A percentile compares a stretch with the other conserved stretches of the same genome.
These are phyloP conservation scores for Petrocephalus microphthalmus DNA, from an alignment of 2,113 vertebrate genomes.

Conservation along the genomic window DNA sequence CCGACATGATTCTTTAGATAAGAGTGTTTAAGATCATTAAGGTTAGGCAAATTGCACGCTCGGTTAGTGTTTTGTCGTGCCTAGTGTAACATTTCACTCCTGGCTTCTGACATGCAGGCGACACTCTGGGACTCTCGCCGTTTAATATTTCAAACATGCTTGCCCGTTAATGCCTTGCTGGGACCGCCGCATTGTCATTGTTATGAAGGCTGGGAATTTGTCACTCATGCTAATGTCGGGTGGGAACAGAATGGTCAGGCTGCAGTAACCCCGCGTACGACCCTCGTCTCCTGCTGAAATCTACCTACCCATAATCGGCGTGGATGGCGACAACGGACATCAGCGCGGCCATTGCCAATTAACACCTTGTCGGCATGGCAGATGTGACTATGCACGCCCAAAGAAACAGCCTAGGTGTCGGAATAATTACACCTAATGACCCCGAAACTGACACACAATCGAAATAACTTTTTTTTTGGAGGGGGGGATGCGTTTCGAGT, in stretches of 20 bases:
- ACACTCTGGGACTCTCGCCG: constrained; percentile 6
- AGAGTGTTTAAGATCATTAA: not conserved
- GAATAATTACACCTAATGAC: constrained; percentile 38
- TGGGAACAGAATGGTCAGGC: not conserved
- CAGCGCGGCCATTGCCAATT: constrained; percentile 28
- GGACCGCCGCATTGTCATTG: constrained; percentile 26
- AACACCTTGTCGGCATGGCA: constrained; percentile 32
- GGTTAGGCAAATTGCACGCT: not conserved
- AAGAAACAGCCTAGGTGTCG: constrained; percentile 31
- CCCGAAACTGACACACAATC: constrained; percentile 24
- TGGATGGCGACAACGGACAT: constrained; percentile 24
- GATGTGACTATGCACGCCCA: constrained; percentile 33
- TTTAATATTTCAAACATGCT: constrained; percentile 9
- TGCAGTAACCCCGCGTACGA: not conserved
- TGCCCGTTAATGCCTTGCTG: constrained; percentile 20
- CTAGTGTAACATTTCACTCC: not conserved
- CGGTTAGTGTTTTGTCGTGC: not conserved
- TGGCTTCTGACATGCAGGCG: constrained; percentile 14
- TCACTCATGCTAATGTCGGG: constrained; percentile 28
- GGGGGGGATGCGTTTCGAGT: not conserved
- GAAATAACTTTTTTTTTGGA: not conserved
- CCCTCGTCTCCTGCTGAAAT: not conserved
- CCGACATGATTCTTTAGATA: not conserved
- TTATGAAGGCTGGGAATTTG: constrained; percentile 28
- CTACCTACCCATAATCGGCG: constrained; percentile 1